A percentile compares a stretch with the other conserved stretches of the same genome.
phyloP scores from a whole-genome alignment of 2,113 vertebrate genomes.

The Cyanocitta stelleri region DNA sequence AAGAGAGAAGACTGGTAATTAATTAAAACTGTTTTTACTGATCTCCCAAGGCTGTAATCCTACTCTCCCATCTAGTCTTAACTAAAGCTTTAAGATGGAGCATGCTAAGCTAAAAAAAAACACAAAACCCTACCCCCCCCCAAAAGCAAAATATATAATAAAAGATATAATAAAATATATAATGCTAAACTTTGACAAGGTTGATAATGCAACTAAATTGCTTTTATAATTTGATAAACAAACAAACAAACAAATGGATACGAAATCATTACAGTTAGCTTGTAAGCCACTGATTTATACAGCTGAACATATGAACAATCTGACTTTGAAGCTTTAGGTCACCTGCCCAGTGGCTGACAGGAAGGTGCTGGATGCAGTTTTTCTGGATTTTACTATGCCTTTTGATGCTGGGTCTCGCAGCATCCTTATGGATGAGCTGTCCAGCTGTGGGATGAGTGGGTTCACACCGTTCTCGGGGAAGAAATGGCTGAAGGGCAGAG shows the following conservation, averaged over 20 bases:
- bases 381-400: not conserved
- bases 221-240: not conserved
- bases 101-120: not conserved
- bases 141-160: not conserved
- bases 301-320: not conserved
- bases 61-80: not conserved
- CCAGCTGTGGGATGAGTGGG: not conserved
- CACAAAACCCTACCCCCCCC: rapidly evolving
- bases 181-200: not conserved
- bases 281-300: not conserved
- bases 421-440: not conserved
- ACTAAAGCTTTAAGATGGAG: not conserved
- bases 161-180: not conserved
- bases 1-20: not conserved
- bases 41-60: not conserved
- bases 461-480: not conserved
- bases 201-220: not conserved
- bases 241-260: not conserved
- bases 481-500: not conserved
- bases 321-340: not conserved
- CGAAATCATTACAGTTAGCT: not conserved
- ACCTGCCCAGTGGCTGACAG: not conserved
- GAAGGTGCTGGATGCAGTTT: not conserved
- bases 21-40: not conserved
- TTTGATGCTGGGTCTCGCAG: not conserved